phyloP scores from a whole-genome alignment of 2,888 invertebrate genomes.

The Dorcus parallelipipedus region DNA sequence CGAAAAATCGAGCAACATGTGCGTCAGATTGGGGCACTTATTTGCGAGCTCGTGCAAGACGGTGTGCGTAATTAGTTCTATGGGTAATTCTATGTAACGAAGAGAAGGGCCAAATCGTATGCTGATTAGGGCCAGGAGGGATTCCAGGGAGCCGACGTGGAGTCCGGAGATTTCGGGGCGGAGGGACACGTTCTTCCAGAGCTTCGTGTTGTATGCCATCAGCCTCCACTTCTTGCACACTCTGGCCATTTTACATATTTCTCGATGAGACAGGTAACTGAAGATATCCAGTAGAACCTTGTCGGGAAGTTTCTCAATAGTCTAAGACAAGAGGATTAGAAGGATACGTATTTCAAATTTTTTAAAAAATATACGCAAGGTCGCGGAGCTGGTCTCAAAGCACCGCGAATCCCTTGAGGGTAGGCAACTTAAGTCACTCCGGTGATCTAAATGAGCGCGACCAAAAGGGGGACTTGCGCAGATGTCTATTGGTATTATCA shows the following conservation, averaged over 20 bases:
- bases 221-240: conserved; percentile 96
- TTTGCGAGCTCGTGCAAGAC: conserved; percentile 95
- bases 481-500: too few relatives aligned
- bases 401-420: background rate
- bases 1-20: conserved; percentile 95
- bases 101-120: conserved; percentile 84
- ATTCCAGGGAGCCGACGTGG: conserved; percentile 85
- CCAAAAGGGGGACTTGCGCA: too few relatives aligned
- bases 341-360: too few relatives aligned
- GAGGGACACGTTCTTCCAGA: conserved; percentile 95
- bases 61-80: conserved; percentile 93
- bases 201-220: conserved; percentile 89
- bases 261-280: conserved; percentile 88
- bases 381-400: too few relatives aligned
- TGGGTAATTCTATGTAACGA: conserved; percentile 88
- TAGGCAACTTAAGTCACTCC: background rate
- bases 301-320: conserved; percentile 94
- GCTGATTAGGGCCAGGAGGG: conserved; percentile 81
- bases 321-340: conserved; percentile 53
- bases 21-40: conserved; percentile 92
- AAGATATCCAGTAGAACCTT: conserved; percentile 93
- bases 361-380: too few relatives aligned
- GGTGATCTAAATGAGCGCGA: too few relatives aligned
- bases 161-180: conserved; percentile 95
- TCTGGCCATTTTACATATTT: conserved; percentile 89